These are phyloP conservation scores for Drosophila ficusphila DNA, from an alignment of 1,140 invertebrate genomes.

Conservation along the genomic window DNA sequence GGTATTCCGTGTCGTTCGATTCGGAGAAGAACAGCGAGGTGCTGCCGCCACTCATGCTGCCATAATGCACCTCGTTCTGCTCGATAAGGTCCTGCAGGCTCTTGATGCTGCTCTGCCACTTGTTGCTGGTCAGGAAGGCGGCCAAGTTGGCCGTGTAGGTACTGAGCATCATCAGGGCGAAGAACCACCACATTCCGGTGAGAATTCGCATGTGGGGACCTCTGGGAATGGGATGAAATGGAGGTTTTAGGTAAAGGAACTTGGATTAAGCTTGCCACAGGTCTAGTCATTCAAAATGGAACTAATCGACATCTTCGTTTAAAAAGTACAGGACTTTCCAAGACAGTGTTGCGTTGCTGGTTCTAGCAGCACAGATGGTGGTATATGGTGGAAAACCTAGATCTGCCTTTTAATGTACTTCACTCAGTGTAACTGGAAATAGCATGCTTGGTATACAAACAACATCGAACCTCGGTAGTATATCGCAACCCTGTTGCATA, in stretches of 20 bases:
- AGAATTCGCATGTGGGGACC: slow-evolving; percentile 93
- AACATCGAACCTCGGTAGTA: slow-evolving; percentile 88
- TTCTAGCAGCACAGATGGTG: no score
- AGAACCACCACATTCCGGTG: slow-evolving; percentile 97
- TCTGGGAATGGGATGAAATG: slow-evolving; percentile 84
- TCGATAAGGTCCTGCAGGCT: slow-evolving; percentile 94
- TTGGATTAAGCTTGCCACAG: no score
- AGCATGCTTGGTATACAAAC: neutral
- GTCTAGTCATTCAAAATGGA: no score
- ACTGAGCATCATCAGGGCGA: slow-evolving; percentile 96
- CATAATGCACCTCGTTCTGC: slow-evolving; percentile 95
- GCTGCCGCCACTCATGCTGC: slow-evolving; percentile 90
- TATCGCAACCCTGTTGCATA: slow-evolving; percentile 92
- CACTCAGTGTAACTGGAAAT: no score
- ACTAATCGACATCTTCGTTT: no score
- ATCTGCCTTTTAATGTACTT: no score
- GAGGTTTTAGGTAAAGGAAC: no score
- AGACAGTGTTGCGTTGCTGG: no score
- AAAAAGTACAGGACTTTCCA: no score
- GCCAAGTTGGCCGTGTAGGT: slow-evolving; percentile 98
- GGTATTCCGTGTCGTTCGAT: slow-evolving; percentile 90
- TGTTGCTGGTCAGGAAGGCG: slow-evolving; percentile 95
- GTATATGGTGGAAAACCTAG: no score
- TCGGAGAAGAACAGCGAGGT: slow-evolving; percentile 86
- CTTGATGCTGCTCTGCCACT: slow-evolving; percentile 93